Percentiles rank a stretch among this genome's conserved stretches.
phyloP scores from a whole-genome alignment of 2,797 vertebrate genomes.

The Cheracebus regulus region DNA sequence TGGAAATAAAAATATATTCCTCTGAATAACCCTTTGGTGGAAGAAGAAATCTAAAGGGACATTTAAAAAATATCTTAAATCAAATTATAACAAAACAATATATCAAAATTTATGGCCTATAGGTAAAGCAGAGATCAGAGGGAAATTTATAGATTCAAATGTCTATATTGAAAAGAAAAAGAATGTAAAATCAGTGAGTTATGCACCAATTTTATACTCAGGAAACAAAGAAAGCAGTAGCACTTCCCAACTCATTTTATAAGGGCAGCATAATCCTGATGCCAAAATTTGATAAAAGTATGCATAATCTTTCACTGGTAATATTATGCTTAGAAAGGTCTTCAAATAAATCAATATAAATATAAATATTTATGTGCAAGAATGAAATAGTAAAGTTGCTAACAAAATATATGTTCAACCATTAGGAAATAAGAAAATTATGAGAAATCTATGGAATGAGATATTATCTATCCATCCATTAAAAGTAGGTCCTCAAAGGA shows the following conservation, averaged over 20 bases:
- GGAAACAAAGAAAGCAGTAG: background rate
- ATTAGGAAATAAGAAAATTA: background rate
- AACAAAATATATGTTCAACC: background rate
- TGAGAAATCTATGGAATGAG: background rate
- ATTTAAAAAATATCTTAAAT: background rate
- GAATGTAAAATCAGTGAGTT: background rate
- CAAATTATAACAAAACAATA: background rate
- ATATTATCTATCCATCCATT: background rate
- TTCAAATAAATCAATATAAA: conserved; percentile 18
- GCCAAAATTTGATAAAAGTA: background rate
- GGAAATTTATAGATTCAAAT: background rate
- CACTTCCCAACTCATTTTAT: background rate
- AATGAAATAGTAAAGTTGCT: background rate
- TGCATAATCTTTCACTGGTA: background rate
- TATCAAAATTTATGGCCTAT: background rate
- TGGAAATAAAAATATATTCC: conserved; percentile 3
- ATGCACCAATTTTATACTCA: background rate
- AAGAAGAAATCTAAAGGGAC: background rate
- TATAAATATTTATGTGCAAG: conserved; percentile 16
- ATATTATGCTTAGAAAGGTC: background rate
- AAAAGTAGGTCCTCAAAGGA: background rate
- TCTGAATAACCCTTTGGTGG: background rate
- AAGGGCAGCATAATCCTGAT: background rate
- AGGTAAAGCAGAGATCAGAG: background rate
- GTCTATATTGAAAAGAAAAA: background rate